Base-by-base conservation (phyloP, 2,797 vertebrate genomes). In the Capromys pilorides region DNA sequence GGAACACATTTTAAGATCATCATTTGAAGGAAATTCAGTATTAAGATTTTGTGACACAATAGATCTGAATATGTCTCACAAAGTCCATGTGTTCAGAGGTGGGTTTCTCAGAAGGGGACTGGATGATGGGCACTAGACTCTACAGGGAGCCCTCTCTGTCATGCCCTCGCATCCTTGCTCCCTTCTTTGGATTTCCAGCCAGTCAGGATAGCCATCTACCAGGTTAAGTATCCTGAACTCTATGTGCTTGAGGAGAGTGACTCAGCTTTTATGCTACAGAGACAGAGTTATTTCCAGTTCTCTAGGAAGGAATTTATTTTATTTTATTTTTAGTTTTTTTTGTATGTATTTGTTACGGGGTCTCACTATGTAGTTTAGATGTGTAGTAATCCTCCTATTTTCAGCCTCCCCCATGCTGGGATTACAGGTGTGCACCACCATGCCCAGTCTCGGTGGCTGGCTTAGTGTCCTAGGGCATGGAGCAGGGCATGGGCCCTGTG, bases 21-120 rank as follows among this genome's bases (percentile, higher is more conserved):
- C 73, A 41, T 80, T 59, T 59, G n/a, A 62, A 96, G 36, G 31
- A 18, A 95, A 90, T n/a, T 92, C 24, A 28, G 26, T 64, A 66
- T 61, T n/a, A 62, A 31, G 39, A 45, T 45, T 28, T 41, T 75
- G 39, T 28, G 41, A 14, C 19, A 2, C 6, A 2, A 3, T 45
- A 45, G 22, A 41, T 45, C 71, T 45, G 26, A 45, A 75, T 14
- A 28, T 12, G 21, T 73, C 19, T 36, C 71, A 22, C 22, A 24
- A 41, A 24, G 22, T 26, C n/a, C 22, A 24, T 45, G 39, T 75
- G 24, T 28, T 75, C 39, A 45, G 39, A 45, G 39, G 24, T 7
- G 39, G 11, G 24, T 45, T 5, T 45, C 41, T 45, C 39, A 14
- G 71, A 69, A 75, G 67, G 36, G 26, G 71, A 75, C 12, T 8